Base-by-base conservation (phyloP, 1,140 invertebrate genomes). In the Dryas iulia region DNA sequence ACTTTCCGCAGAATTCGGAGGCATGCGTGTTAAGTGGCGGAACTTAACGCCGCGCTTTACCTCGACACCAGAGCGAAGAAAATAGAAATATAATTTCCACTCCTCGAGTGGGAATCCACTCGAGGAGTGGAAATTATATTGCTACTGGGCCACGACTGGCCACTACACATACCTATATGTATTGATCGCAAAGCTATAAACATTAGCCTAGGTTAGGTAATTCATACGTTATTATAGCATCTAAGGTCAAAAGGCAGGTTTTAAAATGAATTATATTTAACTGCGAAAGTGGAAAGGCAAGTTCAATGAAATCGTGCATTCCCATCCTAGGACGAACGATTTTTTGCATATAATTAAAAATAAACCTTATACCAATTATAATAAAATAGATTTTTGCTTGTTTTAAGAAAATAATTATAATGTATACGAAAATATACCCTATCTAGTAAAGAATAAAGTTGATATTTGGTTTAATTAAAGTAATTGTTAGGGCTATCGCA, bases 271-370 rank as follows among this genome's bases (percentile, higher is more conserved):
- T 69, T 62, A 69, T 69, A 63, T 69, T 62, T 69, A 62, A 69
- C 52, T 69, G 30, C 30, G 35, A 61, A 71, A 74, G 72, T 77
- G 66, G 69, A 71, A 77, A 56, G 28, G 39, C 66, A 61, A 57
- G 62, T 58, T 67, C 59, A 71, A 65, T 66, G 65, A 67, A 67
- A 68, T 77, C 75, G 75, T 77, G 75, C 71, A 58, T 69, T 69
- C 71, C 64, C 68, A 64, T 66, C 75, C 72, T 72, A 74, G 69
- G 33, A 39, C 30, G 52, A 60, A 39, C 54, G 59, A 69, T 71
- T 56, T 33, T 25, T 5, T 10, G 8, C 33, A 0, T 21, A 21
- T n/a, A 59, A 59, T 10, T 1, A 1, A 69, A 61, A 54, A 56
- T 23, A 18, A 59, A 66, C 59, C 26, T 53, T 71, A 69, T 10